A percentile compares a stretch with the other conserved stretches of the same genome.
Evolutionary conservation across 2,797 vertebrate species (phyloP).

Genomic region (Pempheris klunzingeri): DNA sequence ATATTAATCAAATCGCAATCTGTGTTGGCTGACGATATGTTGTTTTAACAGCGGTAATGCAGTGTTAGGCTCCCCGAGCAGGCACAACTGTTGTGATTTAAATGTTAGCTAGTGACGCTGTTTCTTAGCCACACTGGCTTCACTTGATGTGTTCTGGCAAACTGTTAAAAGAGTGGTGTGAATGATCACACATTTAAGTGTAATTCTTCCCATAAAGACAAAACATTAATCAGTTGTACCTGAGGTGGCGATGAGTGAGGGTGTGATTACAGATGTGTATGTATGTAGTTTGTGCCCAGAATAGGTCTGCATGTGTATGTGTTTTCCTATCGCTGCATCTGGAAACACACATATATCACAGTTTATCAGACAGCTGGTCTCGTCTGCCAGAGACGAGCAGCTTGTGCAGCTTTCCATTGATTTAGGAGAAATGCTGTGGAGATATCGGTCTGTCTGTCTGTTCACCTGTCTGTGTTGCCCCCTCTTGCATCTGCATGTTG

Average conservation of each 20-base stretch:
- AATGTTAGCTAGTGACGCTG: constrained; percentile 54
- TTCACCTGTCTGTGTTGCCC: constrained; percentile 40
- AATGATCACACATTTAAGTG: constrained; percentile 49
- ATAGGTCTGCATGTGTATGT: constrained; percentile 32
- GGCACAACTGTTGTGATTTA: constrained; percentile 68
- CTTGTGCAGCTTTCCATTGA: constrained; percentile 61
- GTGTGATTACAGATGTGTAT: constrained; percentile 31
- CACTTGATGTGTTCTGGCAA: constrained; percentile 56
- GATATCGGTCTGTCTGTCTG: constrained; percentile 53
- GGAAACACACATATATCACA: constrained; percentile 44
- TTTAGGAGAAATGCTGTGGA: constrained; percentile 57
- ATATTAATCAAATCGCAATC: constrained; percentile 72
- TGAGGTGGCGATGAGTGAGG: constrained; percentile 49
- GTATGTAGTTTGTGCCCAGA: constrained; percentile 27
- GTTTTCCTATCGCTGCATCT: constrained; percentile 56
- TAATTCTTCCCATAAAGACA: constrained; percentile 53
- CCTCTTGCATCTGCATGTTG: constrained; percentile 55
- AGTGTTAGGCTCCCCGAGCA: constrained; percentile 53
- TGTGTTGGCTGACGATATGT: constrained; percentile 68
- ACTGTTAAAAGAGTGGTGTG: constrained; percentile 35
- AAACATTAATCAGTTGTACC: constrained; percentile 49
- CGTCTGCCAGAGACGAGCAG: constrained; percentile 51
- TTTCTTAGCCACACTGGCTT: constrained; percentile 51
- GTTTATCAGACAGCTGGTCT: constrained; percentile 69
- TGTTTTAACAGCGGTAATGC: constrained; percentile 58